Evolutionary conservation across 2,797 vertebrate genomes (phyloP).

Genomic region (Selene dorsalis): DNA sequence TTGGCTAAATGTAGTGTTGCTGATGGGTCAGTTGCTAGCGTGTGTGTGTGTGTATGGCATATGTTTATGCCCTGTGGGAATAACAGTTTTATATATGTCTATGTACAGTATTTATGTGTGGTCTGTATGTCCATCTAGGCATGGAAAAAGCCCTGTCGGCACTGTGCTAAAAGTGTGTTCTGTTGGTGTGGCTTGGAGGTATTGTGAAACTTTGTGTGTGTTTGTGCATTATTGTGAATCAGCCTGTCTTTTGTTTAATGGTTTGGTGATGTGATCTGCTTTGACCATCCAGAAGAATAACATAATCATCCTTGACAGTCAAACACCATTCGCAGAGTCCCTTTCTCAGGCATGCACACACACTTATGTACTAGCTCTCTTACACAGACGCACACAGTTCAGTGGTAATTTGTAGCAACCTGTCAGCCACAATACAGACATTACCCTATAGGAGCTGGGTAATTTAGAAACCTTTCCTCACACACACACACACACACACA

Average conservation of each 20-base stretch:
- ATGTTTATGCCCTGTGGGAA: constrained; percentile 34
- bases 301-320: constrained; percentile 76
- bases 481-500: constrained; percentile 35
- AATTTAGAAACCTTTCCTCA: constrained; percentile 69
- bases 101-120: constrained; percentile 32
- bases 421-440: constrained; percentile 74
- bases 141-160: constrained; percentile 29
- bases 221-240: constrained; percentile 55
- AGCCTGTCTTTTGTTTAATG: constrained; percentile 64
- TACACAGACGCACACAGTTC: constrained; percentile 53
- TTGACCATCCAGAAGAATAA: constrained; percentile 75
- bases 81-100: constrained; percentile 35
- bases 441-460: constrained; percentile 68
- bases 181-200: constrained; percentile 45
- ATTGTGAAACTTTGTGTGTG: constrained; percentile 42
- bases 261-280: constrained; percentile 81
- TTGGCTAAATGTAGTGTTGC: constrained; percentile 60
- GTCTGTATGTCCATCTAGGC: constrained; percentile 23
- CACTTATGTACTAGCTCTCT: constrained; percentile 28
- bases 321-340: constrained; percentile 56
- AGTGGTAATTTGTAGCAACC: constrained; percentile 72
- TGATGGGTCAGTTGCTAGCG: constrained; percentile 53
- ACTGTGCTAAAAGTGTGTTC: constrained; percentile 44
- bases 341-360: constrained; percentile 47
- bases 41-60: constrained; percentile 31